Percentiles rank a stretch among this genome's conserved stretches.
Evolutionary conservation across 2,113 vertebrate genomes (phyloP).

Genomic region (Bothrops jararaca): DNA sequence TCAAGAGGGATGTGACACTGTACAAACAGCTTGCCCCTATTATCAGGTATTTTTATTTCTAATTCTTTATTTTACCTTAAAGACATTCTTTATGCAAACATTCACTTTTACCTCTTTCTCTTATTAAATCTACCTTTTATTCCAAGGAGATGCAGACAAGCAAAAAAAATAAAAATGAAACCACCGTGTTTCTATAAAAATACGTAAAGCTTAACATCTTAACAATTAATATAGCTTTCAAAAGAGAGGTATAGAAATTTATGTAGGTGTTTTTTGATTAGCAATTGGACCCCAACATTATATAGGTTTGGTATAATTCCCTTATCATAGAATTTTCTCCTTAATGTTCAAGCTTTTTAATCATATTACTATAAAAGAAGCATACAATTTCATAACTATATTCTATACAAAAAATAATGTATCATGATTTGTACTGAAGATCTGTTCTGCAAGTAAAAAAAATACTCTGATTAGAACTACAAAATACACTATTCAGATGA

Average conservation of each 20-base stretch:
- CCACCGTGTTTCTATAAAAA: neutral
- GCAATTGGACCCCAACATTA: neutral
- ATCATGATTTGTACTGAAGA: neutral
- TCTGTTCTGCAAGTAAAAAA: neutral
- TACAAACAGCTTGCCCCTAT: conserved; percentile 24
- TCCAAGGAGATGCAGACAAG: neutral
- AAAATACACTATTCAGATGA: too few relatives aligned
- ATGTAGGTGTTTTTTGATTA: neutral
- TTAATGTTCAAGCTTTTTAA: neutral
- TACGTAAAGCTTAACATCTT: neutral
- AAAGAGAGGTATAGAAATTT: neutral
- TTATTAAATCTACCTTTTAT: conserved; percentile 1
- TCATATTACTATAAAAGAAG: neutral
- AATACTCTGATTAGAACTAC: too few relatives aligned
- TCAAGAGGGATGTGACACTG: conserved; percentile 44
- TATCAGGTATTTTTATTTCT: conserved; percentile 49
- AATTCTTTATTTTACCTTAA: conserved; percentile 1
- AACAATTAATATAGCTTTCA: neutral
- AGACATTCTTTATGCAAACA: neutral
- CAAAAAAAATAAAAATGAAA: neutral
- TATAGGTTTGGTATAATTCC: neutral
- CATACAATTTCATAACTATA: neutral
- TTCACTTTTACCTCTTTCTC: neutral
- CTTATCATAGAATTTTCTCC: neutral
- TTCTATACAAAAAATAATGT: too few relatives aligned